phyloP scores from a whole-genome alignment of 1,140 invertebrate species.

The Chlorops oryzae region DNA sequence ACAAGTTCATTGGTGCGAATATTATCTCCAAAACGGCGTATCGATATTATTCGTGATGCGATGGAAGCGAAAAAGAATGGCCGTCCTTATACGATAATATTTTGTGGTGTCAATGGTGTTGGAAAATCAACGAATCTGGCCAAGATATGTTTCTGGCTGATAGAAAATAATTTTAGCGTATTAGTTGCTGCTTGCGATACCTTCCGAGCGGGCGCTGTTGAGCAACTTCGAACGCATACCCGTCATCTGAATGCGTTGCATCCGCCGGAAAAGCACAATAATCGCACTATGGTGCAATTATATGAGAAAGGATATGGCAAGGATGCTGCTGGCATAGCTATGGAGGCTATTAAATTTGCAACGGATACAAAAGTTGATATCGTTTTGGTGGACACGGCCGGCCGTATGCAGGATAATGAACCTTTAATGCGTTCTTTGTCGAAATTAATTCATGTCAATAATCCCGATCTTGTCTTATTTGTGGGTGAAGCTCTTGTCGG shows the following conservation, averaged over 20 bases:
- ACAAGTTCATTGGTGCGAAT: constrained; percentile 85
- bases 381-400: constrained; percentile 95
- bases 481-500: constrained; percentile 98
- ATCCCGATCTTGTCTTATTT: constrained; percentile 96
- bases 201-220: constrained; percentile 97
- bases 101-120: constrained; percentile 99
- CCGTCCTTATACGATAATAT: constrained; percentile 91
- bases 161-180: constrained; percentile 94
- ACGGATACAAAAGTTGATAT: constrained; percentile 79
- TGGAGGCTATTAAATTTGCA: constrained; percentile 90
- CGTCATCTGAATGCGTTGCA: constrained; percentile 92
- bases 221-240: constrained; percentile 94
- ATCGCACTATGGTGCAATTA: constrained; percentile 78
- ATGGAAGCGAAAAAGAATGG: constrained; percentile 75
- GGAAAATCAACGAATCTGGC: constrained; percentile 99
- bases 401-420: constrained; percentile 99
- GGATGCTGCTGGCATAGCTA: constrained; percentile 95
- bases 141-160: constrained; percentile 99
- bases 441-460: constrained; percentile 84
- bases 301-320: constrained; percentile 99
- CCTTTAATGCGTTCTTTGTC: constrained; percentile 94
- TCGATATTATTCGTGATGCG: constrained; percentile 96
- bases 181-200: constrained; percentile 99
- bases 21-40: constrained; percentile 85
- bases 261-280: constrained; percentile 65